Evolutionary conservation across 2,888 invertebrate genomes (phyloP), one percentile per base, ranked within the genome.

Genomic region (Scaptomyza cyrtandrae): DNA sequence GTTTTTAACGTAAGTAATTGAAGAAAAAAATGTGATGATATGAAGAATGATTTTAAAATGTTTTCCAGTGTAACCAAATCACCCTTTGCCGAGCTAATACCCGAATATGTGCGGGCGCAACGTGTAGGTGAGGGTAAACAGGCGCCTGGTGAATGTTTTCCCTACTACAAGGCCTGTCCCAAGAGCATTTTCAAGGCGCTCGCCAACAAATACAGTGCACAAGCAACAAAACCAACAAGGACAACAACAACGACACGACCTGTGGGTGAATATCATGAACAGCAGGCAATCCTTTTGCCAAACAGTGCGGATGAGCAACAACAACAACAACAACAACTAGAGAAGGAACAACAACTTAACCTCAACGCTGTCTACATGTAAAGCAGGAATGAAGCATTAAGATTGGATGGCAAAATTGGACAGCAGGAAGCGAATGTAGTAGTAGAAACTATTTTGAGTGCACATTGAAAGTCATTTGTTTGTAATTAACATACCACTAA

Each of bases 21-120:
- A 2, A 31, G 2, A 3, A 19, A 19, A 19, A 19, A 19, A 19
- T 19, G 2, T 19, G 19, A 19, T 19, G 19, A 19, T 19, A 19
- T 19, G 19, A 19, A 1, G 19, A 19, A 19, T 19, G 19, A 19
- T 37, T 37, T 41, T 27, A 27, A 5, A 13, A 10, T 13, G 4
- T 9, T 31, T 31, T 75, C 3, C 90, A 97, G 97, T 55, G 97
- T 96, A 0, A 96, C 95, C 80, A 96, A 95, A 91, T 97, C 97
- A 0, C 96, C 97, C 0, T 97, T 95, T 89, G 94, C 97, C 0
- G 93, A 94, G 55, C 92, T 96, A 10, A 91, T 97, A 57, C 91
- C 93, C 2, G 97, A 97, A 83, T 97, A 97, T 85, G 96, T 97
- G 0, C 94, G 95, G 58, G 97, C 97, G 0, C 97, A 97, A 91